Base-by-base conservation (phyloP, 2,888 invertebrate genomes). In the Hymenopus coronatus region DNA sequence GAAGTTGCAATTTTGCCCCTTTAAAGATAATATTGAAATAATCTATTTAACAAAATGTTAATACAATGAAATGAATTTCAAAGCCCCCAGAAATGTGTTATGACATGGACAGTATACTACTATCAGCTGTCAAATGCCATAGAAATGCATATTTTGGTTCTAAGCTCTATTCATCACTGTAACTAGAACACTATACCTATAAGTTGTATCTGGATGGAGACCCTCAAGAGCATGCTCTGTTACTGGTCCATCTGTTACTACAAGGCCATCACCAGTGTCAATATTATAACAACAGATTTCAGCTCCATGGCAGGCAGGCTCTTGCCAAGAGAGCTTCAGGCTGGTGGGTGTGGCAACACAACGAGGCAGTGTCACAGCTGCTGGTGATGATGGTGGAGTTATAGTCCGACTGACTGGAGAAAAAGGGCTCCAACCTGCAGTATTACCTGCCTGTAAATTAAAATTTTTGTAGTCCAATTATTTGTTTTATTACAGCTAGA, bases 351-450 rank as follows among this genome's bases (percentile, higher is more conserved):
- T 96, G 86, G 96, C 94, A 91, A 96, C 95, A 92, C 94, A 94
- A 83, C 95, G 94, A 30, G 92, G 92, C 91, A 95, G 93, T 40
- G 93, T 93, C 82, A 94, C 92, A 46, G 96, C 94, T 84, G 95
- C 95, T 28, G 98, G 98, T 88, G 97, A 95, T 46, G 97, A 96
- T n/a, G 98, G 96, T 27, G 97, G 97, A 81, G 97, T 98, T 91
- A 95, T 94, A 86, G 95, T 95, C 90, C 95, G 95, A 7, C 96
- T 94, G 85, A 95, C 94, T 82, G 95, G 94, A 83, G 97, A 97
- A 94, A 95, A 96, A 84, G 95, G 94, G 91, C 98, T 96, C 89
- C 95, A 94, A n/a, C 98, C 98, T 85, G 98, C 97, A 91, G 94
- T 94, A 94, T 98, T 98, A 88, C 95, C 94, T 83, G 98, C 98